These are phyloP conservation scores for Anguilla pacifica DNA, from an alignment of 2,797 vertebrate species.

Conservation along the genomic window DNA sequence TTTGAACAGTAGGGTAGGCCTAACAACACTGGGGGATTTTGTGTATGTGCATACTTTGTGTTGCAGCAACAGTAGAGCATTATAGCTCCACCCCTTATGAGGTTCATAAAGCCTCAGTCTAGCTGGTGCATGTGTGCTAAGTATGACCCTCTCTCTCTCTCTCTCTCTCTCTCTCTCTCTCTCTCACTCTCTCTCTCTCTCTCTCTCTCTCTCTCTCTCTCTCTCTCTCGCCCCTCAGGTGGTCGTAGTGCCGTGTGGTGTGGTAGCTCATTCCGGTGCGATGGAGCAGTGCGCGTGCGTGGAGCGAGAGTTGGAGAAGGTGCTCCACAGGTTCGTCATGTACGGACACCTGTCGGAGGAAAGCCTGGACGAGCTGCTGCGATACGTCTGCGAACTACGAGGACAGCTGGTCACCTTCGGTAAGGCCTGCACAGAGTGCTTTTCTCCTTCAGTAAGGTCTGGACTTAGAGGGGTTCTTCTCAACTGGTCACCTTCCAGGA, in stretches of 20 bases:
- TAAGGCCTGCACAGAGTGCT: conserved; percentile 45
- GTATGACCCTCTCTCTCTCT: neutral
- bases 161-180: neutral
- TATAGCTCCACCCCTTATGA: neutral
- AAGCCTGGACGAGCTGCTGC: conserved; percentile 85
- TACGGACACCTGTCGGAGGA: conserved; percentile 88
- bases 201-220: neutral
- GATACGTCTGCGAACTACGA: conserved; percentile 82
- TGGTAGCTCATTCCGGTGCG: conserved; percentile 55
- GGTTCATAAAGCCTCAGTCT: neutral
- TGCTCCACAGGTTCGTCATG: conserved; percentile 86
- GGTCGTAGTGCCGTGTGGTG: conserved; percentile 51
- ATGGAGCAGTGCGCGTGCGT: conserved; percentile 93
- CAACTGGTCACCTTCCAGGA: conserved; percentile 65
- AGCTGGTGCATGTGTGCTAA: neutral
- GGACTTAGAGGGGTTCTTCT: neutral
- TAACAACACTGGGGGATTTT: neutral
- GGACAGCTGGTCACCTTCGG: conserved; percentile 82
- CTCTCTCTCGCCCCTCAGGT: neutral
- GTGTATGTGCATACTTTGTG: too few species aligned
- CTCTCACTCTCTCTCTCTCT: neutral
- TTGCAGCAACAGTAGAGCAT: neutral
- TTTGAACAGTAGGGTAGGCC: neutral
- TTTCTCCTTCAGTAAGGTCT: neutral
- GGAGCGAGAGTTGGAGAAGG: conserved; percentile 89